Conservation (phyloP, 1,140 invertebrate species). For the Mycetomoellerius zeteki region DNA sequence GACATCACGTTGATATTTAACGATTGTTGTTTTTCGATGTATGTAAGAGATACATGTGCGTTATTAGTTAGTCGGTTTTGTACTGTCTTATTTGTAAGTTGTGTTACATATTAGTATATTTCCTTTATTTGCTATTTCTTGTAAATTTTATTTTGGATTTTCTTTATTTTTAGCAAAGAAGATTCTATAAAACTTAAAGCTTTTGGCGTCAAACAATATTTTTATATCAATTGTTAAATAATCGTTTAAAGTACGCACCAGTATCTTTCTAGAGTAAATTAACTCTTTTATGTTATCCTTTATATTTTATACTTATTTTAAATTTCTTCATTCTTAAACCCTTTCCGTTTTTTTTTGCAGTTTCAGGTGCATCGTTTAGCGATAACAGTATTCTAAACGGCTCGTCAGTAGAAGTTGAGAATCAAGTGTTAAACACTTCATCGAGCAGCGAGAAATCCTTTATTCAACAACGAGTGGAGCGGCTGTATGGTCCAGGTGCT, state of each 20-base stretch:
- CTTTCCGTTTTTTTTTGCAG: slow-evolving; percentile 64
- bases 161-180: not conserved
- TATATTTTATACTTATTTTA: slow-evolving; percentile 8
- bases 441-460: slow-evolving; percentile 91
- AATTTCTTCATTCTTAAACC: not conserved
- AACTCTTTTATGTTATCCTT: not conserved
- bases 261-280: not conserved
- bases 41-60: not conserved
- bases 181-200: not conserved
- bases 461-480: slow-evolving; percentile 95
- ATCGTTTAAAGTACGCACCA: not conserved
- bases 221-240: not conserved
- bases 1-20: not conserved
- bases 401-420: slow-evolving; percentile 73
- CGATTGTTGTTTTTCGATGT: not conserved
- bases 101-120: not conserved
- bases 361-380: slow-evolving; percentile 78
- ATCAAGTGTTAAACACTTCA: slow-evolving; percentile 79
- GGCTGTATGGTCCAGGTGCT: slow-evolving; percentile 94
- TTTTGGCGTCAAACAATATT: not conserved
- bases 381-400: slow-evolving; percentile 81
- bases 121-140: not conserved
- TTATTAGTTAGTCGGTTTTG: not conserved
- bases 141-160: not conserved
- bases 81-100: slow-evolving; percentile 3